Base-by-base conservation (phyloP, 2,888 invertebrate species). In the Calliopum simillimum region DNA sequence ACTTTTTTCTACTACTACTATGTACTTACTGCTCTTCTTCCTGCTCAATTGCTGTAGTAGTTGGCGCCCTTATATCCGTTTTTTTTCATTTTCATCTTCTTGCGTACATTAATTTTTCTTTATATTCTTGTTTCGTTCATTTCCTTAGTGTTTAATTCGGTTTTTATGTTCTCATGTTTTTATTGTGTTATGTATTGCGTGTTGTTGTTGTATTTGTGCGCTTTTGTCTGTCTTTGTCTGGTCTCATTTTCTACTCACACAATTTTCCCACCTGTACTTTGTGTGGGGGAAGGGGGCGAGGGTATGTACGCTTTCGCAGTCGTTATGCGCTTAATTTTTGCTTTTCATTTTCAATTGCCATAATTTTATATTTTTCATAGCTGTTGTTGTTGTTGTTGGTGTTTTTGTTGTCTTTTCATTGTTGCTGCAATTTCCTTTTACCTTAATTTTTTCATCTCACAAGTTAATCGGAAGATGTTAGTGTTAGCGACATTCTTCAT, bases 291-390 rank as follows among this genome's bases (percentile, higher is more conserved):
- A n/a, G n/a, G n/a, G n/a, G 4, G 55, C 55, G 16, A 2, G 1
- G 8, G 23, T 55, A 13, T 19, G 55, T 23, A 12, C 55, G 56
- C 62, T 62, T 53, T 55, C 55, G 21, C 61, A 14, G 74, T 80
- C 78, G 77, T 82, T 80, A 78, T 80, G 75, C 75, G 78, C 77
- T 80, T 79, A 81, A 82, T 80, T 83, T 82, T 79, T 78, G 78
- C 77, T 78, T 83, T 81, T 80, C 78, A 78, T 81, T 83, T 81
- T 83, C 80, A 83, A 82, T 82, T 81, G 80, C 81, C 79, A 78
- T 79, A 81, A 80, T 79, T 80, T 79, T 78, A 77, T 79, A 59
- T 58, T 25, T 69, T 66, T 55, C 59, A 64, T 67, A 59, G 51
- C 41, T 63, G 47, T 63, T 69, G 19, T 64, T 70, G 25, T 14